Percentiles rank a stretch among this genome's conserved stretches.
These are phyloP conservation scores for Paedocypris micromegethes DNA, from an alignment of 2,797 vertebrate species.

Conservation along the genomic window DNA sequence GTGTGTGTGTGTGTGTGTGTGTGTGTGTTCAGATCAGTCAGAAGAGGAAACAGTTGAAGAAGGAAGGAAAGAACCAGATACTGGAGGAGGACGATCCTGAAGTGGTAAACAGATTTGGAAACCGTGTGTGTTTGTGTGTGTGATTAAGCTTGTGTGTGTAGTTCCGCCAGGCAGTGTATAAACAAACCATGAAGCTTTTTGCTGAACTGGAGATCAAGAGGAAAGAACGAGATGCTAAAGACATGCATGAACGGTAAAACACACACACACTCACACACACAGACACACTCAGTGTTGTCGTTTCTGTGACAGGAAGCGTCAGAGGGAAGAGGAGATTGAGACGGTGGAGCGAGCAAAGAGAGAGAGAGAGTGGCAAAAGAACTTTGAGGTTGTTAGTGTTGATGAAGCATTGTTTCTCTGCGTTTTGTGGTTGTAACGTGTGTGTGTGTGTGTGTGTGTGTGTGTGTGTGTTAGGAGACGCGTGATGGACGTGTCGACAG, in stretches of 20 bases:
- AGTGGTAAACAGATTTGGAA: slow-evolving; percentile 63
- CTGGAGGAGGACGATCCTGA: slow-evolving; percentile 93
- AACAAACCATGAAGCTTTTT: slow-evolving; percentile 99
- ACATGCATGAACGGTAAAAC: slow-evolving; percentile 95
- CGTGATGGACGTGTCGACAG: slow-evolving; percentile 96
- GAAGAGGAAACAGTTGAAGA: slow-evolving; percentile 94
- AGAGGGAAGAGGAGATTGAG: slow-evolving; percentile 96
- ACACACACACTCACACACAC: neutral
- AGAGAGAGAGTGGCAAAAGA: slow-evolving; percentile 97
- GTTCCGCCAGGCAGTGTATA: slow-evolving; percentile 96
- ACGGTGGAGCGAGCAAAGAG: slow-evolving; percentile 90
- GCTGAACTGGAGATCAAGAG: slow-evolving; percentile 98
- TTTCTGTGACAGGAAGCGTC: slow-evolving; percentile 77
- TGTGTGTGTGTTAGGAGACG: slow-evolving; percentile 76
- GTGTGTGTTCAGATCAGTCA: slow-evolving; percentile 77
- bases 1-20: neutral
- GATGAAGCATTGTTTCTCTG: neutral
- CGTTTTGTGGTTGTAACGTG: neutral
- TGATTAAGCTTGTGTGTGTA: slow-evolving; percentile 49
- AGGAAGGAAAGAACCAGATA: slow-evolving; percentile 81
- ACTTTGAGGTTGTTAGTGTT: slow-evolving; percentile 83
- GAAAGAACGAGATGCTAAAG: slow-evolving; percentile 97
- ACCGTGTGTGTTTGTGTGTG: slow-evolving; percentile 3
- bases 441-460: neutral
- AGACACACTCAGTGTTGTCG: neutral